Conservation (phyloP, 2,888 invertebrate species). For the Aphodius sticticus region DNA sequence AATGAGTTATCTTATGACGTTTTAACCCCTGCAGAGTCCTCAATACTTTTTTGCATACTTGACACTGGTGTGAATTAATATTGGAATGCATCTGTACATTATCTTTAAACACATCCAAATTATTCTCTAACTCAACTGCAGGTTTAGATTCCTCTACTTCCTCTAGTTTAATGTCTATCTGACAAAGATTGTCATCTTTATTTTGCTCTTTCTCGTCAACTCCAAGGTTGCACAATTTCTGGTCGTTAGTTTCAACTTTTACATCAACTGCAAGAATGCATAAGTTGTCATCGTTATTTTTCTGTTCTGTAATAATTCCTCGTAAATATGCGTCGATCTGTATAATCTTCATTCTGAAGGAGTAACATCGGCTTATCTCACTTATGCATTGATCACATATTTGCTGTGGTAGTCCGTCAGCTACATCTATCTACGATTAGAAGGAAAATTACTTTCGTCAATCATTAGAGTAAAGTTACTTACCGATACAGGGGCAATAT, state of each 20-base stretch:
- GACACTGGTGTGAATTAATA: neutral
- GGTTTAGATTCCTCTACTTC: too few species aligned
- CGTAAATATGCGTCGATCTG: too few species aligned
- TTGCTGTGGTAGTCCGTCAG: slow-evolving; percentile 23
- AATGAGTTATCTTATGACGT: neutral
- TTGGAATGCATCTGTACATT: neutral
- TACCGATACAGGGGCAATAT: neutral
- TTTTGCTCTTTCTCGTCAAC: too few species aligned
- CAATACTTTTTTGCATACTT: neutral
- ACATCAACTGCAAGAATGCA: too few species aligned
- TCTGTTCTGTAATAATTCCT: too few species aligned
- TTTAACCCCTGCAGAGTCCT: neutral
- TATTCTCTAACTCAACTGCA: neutral
- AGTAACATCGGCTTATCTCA: neutral
- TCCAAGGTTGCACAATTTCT: too few species aligned
- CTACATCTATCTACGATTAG: slow-evolving; percentile 15
- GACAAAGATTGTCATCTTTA: too few species aligned
- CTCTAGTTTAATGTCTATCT: too few species aligned
- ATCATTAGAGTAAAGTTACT: neutral
- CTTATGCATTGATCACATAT: slow-evolving; percentile 12
- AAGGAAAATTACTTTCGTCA: neutral
- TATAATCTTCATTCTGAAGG: too few species aligned
- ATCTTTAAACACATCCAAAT: neutral
- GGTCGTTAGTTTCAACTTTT: too few species aligned
- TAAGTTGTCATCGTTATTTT: too few species aligned